phyloP scores from a whole-genome alignment of 2,797 vertebrate species.

The Valencia hispanica region DNA sequence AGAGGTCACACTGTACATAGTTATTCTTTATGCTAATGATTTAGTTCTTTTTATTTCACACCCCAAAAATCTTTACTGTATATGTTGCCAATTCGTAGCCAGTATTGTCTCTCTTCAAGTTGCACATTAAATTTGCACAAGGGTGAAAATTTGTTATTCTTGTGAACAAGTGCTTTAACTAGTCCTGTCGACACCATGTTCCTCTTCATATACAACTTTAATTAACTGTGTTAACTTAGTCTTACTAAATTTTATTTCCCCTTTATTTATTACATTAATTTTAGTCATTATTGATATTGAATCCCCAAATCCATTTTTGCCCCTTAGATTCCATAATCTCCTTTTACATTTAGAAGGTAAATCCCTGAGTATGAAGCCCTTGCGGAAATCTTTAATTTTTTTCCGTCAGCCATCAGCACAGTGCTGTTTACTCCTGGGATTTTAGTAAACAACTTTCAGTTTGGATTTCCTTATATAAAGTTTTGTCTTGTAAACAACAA shows the following conservation, averaged over 20 bases:
- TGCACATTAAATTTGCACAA: no score
- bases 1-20: neutral
- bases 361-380: neutral
- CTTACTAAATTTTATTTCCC: no score
- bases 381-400: no score
- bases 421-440: constrained; percentile 1
- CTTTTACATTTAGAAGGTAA: neutral
- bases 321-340: neutral
- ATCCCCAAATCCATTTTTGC: neutral
- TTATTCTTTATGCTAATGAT: neutral
- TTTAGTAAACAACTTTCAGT: neutral
- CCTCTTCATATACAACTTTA: neutral
- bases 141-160: no score
- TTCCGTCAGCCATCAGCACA: neutral
- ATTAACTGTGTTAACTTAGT: neutral
- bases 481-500: no score
- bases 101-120: no score
- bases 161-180: no score
- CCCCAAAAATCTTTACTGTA: neutral
- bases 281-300: neutral
- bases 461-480: no score
- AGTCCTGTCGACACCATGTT: no score
- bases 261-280: neutral
- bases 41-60: neutral
- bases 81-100: no score